Base-by-base conservation (phyloP, 2,888 invertebrate species). In the Cinara cedri region DNA sequence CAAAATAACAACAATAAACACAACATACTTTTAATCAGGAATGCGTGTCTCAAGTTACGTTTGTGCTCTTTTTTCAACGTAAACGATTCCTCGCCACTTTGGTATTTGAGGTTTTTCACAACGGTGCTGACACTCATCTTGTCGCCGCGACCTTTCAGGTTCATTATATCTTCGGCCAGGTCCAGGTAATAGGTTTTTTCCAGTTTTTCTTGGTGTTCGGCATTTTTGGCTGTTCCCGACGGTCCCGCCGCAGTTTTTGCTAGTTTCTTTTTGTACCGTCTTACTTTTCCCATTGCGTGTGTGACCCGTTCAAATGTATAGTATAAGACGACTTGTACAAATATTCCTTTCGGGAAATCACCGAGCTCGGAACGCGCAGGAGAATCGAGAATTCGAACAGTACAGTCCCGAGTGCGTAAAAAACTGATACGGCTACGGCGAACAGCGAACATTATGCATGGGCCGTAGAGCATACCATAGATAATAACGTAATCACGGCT, bases 51-150 rank as follows among this genome's bases (percentile, higher is more conserved):
- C 16, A 78, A 78, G 21, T 42, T 70, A 26, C 70, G 68, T 24
- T 78, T 78, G 0, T 60, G 51, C 1, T 78, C 78, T 51, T 78
- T 78, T 70, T 78, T 78, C n/a, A 78, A n/a, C 49, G 60, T 78
- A 0, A 78, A 24, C 13, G 57, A 70, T 60, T 78, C 78, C 13
- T n/a, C 60, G 3, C 78, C 78, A 0, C 60, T 24, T 42, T 34
- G 24, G 4, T 68, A 78, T 26, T 78, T 78, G 9, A 78, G 51
- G 11, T 70, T 70, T n/a, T 78, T 78, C 78, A 78, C 60, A 10
- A 78, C 70, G 1, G 78, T 60, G 60, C 70, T 51, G 14, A 70
- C 60, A 13, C 70, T 78, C 49, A 70, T 70, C 57, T 70, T 78
- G 42, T 70, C 78, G 1, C 70, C 68, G n/a, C 60, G 60, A 42